Conservation (phyloP, 1,140 invertebrate genomes). For the Battus philenor region DNA sequence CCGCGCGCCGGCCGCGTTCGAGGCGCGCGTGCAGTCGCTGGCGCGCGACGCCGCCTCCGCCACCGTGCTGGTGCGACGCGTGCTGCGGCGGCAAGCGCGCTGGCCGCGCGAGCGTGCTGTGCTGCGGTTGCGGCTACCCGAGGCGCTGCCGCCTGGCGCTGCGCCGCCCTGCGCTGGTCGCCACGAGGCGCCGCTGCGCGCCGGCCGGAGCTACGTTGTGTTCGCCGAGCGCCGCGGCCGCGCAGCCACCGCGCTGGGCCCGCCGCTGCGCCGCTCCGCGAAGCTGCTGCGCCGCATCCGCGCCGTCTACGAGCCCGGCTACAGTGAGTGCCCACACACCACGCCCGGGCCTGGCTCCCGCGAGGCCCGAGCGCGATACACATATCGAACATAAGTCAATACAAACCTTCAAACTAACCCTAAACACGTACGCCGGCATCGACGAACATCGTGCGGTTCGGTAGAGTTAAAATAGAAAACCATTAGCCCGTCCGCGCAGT, state of each 20-base stretch:
- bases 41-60: conserved; percentile 57
- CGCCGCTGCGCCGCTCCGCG: conserved; percentile 54
- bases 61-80: conserved; percentile 55
- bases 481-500: conserved; percentile 5
- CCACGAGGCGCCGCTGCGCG: conserved; percentile 64
- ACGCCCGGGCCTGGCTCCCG: too few relatives aligned
- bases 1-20: conserved; percentile 65
- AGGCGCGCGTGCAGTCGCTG: conserved; percentile 63
- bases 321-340: conserved; percentile 74
- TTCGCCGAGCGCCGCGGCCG: conserved; percentile 64
- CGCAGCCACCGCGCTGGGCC: conserved; percentile 61
- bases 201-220: conserved; percentile 66
- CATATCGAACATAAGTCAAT: too few relatives aligned
- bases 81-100: conserved; percentile 52
- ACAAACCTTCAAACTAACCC: too few relatives aligned
- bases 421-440: conserved; percentile 4
- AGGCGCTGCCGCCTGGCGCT: conserved; percentile 38
- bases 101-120: conserved; percentile 61
- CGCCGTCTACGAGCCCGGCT: conserved; percentile 64
- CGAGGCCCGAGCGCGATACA: too few relatives aligned
- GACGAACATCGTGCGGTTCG: too few relatives aligned
- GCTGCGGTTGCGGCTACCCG: conserved; percentile 53
- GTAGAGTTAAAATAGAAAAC: conserved; percentile 14
- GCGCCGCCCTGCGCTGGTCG: conserved; percentile 55
- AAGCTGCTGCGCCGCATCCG: conserved; percentile 60